Conservation (phyloP, 2,113 vertebrate genomes). For the human region GRCh38 chr18:36848001-36848500, state of each 20-base stretch:
- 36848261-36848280: not conserved
- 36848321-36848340: not conserved
- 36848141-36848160: not conserved
- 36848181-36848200: not conserved
- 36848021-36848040: not conserved
- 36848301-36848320: not conserved
- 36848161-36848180: not conserved
- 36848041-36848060: not conserved
- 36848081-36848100: not conserved
- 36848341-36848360: not conserved
- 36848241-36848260: not conserved
- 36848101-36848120: not conserved
- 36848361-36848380: not conserved
- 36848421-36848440: not conserved
- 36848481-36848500: not conserved
- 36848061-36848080: not conserved
- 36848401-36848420: not conserved
- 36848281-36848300: not conserved
- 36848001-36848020: not conserved
- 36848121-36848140: not conserved
- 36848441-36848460: not conserved
- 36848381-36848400: not conserved
- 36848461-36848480: not conserved
- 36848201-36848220: not conserved
- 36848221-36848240: not conserved